These are phyloP conservation scores for Pollachius pollachius DNA, from an alignment of 2,113 vertebrate species.

Conservation along the genomic window DNA sequence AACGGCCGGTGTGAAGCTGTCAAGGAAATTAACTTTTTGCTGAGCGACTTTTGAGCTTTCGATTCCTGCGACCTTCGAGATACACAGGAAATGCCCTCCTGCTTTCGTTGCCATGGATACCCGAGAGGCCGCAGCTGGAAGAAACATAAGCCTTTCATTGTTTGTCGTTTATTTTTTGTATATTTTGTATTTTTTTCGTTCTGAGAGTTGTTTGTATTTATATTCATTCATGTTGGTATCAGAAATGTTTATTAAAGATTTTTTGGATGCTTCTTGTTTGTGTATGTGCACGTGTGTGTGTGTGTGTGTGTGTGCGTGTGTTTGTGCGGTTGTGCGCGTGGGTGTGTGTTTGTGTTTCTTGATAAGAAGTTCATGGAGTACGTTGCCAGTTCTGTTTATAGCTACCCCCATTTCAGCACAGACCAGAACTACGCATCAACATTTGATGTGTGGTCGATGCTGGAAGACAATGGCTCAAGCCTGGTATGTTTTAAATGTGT, in stretches of 20 bases:
- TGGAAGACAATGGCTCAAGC: too few species aligned
- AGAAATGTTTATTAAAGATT: constrained; percentile 61
- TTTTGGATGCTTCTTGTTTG: constrained; percentile 7
- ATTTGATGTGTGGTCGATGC: too few species aligned
- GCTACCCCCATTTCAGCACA: too few species aligned
- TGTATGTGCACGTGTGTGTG: background rate
- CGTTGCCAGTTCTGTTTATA: too few species aligned
- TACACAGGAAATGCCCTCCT: constrained; percentile 23
- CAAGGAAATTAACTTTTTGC: background rate
- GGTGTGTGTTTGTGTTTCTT: background rate
- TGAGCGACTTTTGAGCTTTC: constrained; percentile 24
- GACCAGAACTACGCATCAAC: too few species aligned
- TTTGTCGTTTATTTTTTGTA: constrained; percentile 62
- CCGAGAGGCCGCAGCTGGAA: constrained; percentile 14
- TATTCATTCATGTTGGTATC: constrained; percentile 47
- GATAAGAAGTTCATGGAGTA: too few species aligned
- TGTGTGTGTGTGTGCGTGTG: background rate
- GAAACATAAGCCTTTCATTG: constrained; percentile 35
- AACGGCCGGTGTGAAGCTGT: background rate
- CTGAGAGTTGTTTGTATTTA: constrained; percentile 57
- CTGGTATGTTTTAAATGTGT: too few species aligned
- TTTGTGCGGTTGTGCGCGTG: background rate
- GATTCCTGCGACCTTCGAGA: constrained; percentile 3
- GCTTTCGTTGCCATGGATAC: constrained; percentile 30
- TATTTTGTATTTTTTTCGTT: constrained; percentile 50